Evolutionary conservation across 2,113 vertebrate species (phyloP), one percentile per base, ranked within the genome.

Genomic region (Pteronura brasiliensis): DNA sequence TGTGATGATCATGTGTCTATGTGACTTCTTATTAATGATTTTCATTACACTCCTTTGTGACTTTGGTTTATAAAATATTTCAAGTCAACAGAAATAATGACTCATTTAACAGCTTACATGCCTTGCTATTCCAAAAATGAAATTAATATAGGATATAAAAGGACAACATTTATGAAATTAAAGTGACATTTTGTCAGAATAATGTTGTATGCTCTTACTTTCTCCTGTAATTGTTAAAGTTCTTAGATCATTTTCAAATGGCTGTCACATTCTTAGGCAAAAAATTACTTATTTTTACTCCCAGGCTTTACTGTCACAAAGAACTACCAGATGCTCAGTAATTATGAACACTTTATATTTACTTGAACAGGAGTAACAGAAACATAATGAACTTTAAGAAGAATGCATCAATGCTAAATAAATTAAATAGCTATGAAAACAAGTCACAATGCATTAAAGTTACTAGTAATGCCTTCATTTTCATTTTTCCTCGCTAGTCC

Each of bases 31-130:
- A 71, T 44, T 86, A 59, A 81, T 82, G 52, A 44, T 34, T 63
- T 81, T 83, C 23, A 59, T 59, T n/a, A 61, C 0, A 95, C 6
- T 59, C 1, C 15, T 90, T 61, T 93, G n/a, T 74, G 47, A 77
- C 44, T 69, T 65, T 93, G 15, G 13, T 52, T 90, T 88, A 95
- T 11, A 95, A 93, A 96, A 47, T 80, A 89, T 36, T 93, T 21
- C 6, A 69, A 9, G 13, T 79, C 72, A 95, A 80, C 12, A 92
- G 18, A 91, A 71, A 59, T 47, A 74, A 87, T 72, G 44, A 82
- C 76, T 86, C 59, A 2, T n/a, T 20, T 83, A 74, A 29, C 8
- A 96, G 59, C 6, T 84, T 83, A 18, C 18, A 36, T 25, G 27
- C 21, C 20, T 94, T 63, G 31, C 34, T 49, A 72, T 15, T 80